phyloP scores from a whole-genome alignment of 2,113 vertebrate genomes.

The Plecotus auritus region DNA sequence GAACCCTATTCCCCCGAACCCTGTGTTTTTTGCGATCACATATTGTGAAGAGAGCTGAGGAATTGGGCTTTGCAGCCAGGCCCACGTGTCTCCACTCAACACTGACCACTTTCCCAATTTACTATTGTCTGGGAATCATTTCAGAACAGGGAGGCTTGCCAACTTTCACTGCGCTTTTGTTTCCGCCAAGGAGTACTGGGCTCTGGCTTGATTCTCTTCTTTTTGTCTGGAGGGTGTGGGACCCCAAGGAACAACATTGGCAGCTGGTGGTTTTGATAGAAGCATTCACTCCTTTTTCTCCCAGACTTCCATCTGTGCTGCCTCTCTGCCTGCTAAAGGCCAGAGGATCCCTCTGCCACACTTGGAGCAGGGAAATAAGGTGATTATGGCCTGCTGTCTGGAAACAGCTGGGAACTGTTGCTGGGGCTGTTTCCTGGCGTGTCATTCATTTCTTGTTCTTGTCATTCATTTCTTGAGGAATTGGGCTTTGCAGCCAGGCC shows the following conservation, averaged over 20 bases:
- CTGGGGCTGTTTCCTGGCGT: not conserved
- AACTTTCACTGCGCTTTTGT: not conserved
- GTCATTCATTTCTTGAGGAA: no score
- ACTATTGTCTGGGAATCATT: slow-evolving; percentile 19
- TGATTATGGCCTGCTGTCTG: slow-evolving; percentile 19
- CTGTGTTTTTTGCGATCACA: not conserved
- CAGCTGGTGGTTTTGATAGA: not conserved
- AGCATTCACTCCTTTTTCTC: not conserved
- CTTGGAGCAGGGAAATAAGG: not conserved
- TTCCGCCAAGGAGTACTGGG: not conserved
- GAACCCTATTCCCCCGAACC: no score
- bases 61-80: not conserved
- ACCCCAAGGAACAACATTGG: not conserved
- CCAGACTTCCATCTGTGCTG: not conserved
- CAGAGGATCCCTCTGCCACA: not conserved
- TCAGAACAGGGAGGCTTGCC: not conserved
- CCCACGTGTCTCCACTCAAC: not conserved
- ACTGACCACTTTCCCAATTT: not conserved
- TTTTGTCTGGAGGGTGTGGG: not conserved
- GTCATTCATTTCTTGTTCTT: not conserved
- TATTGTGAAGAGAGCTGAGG: not conserved
- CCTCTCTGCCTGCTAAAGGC: not conserved
- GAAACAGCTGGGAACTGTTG: not conserved
- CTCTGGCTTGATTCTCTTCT: not conserved
- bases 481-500: not conserved